phyloP scores from a whole-genome alignment of 2,888 invertebrate species.

The Epistrophe grossulariae region DNA sequence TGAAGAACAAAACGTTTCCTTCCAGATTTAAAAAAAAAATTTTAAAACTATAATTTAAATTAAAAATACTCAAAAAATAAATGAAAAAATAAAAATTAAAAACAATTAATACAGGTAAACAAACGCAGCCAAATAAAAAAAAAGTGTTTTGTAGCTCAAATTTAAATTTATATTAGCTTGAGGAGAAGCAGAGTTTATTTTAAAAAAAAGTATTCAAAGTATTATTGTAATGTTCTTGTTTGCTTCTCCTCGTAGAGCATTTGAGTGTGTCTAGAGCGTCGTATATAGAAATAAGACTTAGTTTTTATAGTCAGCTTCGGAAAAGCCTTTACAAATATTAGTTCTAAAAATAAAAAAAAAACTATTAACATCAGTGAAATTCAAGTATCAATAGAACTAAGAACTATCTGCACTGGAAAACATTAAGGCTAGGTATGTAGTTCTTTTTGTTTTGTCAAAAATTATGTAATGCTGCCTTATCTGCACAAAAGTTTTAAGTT shows the following conservation, averaged over 20 bases:
- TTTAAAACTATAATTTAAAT: slow-evolving; percentile 50
- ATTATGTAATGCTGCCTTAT: slow-evolving; percentile 61
- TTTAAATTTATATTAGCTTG: slow-evolving; percentile 61
- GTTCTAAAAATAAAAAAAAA: neutral
- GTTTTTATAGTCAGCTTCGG: slow-evolving; percentile 59
- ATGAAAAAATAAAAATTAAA: neutral
- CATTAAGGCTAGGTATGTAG: slow-evolving; percentile 6
- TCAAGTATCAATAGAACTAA: neutral
- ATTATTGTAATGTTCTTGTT: slow-evolving; percentile 40
- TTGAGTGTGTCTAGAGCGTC: slow-evolving; percentile 45
- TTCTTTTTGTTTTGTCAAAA: slow-evolving; percentile 27
- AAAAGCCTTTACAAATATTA: slow-evolving; percentile 25
- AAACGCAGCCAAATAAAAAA: slow-evolving; percentile 61
- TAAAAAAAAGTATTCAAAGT: slow-evolving; percentile 14
- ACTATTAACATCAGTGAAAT: neutral
- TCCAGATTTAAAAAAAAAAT: slow-evolving; percentile 48
- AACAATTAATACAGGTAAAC: slow-evolving; percentile 61
- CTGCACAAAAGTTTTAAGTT: slow-evolving; percentile 54
- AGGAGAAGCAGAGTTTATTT: slow-evolving; percentile 62
- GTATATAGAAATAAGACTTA: slow-evolving; percentile 52
- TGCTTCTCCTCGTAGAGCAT: slow-evolving; percentile 69
- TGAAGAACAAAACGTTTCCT: slow-evolving; percentile 67
- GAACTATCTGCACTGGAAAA: neutral
- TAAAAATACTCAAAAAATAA: slow-evolving; percentile 29
- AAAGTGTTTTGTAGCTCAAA: slow-evolving; percentile 72